These are phyloP conservation scores for Dryocosmus kuriphilus DNA, from an alignment of 2,888 invertebrate species.

Conservation along the genomic window DNA sequence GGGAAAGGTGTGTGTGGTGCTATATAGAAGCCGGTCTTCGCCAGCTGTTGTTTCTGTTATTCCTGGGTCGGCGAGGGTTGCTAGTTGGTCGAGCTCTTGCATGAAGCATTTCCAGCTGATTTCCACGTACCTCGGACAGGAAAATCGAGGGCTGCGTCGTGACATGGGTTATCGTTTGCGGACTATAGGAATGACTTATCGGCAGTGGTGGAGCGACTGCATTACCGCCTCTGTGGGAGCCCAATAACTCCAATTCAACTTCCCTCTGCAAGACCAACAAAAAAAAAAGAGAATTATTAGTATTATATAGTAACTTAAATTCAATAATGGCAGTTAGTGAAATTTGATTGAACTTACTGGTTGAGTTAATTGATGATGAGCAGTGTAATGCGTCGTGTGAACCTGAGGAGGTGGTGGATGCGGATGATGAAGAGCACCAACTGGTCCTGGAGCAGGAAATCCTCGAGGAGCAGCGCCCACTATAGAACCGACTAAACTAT, in stretches of 20 bases:
- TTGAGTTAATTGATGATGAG: conserved; percentile 74
- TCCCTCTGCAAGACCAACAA: conserved; percentile 65
- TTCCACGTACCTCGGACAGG: conserved; percentile 76
- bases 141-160: conserved; percentile 79
- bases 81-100: conserved; percentile 72
- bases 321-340: neutral
- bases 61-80: conserved; percentile 77
- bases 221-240: conserved; percentile 77
- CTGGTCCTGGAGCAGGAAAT: conserved; percentile 72
- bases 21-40: conserved; percentile 78
- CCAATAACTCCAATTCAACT: conserved; percentile 73
- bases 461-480: conserved; percentile 71
- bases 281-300: neutral
- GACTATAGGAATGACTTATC: conserved; percentile 77
- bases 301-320: neutral
- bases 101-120: conserved; percentile 77
- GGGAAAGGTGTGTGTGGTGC: conserved; percentile 80
- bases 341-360: conserved; percentile 62
- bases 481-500: conserved; percentile 69
- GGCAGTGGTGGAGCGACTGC: conserved; percentile 72
- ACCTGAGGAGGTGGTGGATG: conserved; percentile 71
- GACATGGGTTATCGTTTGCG: conserved; percentile 78
- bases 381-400: conserved; percentile 69
- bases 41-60: conserved; percentile 78
- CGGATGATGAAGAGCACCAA: conserved; percentile 70